phyloP scores from a whole-genome alignment of 2,888 invertebrate species.

The Phytoseiulus persimilis region DNA sequence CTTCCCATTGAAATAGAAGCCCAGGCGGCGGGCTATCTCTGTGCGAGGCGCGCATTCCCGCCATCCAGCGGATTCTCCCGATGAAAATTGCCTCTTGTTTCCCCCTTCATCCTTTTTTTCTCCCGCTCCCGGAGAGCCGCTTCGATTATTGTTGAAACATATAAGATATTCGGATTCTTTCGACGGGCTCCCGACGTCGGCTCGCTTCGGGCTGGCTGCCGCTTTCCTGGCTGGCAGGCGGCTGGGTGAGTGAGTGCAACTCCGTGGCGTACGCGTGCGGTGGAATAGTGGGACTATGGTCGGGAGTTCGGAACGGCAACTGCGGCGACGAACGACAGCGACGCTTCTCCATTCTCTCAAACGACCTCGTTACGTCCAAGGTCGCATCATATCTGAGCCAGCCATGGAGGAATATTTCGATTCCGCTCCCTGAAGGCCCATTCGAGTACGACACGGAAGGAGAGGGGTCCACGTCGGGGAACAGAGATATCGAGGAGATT shows the following conservation, averaged over 20 bases:
- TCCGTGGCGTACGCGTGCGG: neutral
- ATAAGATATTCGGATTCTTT: neutral
- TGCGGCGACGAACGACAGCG: neutral
- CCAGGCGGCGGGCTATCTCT: neutral
- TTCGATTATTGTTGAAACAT: neutral
- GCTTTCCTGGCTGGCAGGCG: neutral
- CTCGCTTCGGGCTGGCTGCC: neutral
- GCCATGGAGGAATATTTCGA: slow-evolving; percentile 5
- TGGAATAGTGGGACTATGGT: neutral
- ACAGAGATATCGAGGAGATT: neutral
- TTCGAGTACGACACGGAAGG: neutral
- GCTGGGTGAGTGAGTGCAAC: neutral
- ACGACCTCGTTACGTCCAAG: slow-evolving; percentile 5
- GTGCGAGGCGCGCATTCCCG: neutral
- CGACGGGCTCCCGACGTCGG: neutral
- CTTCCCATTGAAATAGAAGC: neutral
- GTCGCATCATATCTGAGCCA: neutral
- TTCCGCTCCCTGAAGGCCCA: neutral
- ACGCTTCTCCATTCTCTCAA: neutral
- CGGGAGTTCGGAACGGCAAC: neutral
- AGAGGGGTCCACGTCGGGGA: neutral
- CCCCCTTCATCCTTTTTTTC: neutral
- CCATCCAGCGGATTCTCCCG: neutral
- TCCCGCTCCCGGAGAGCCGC: neutral
- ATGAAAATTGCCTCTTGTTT: slow-evolving; percentile 5